Evolutionary conservation across 2,797 vertebrate genomes (phyloP).

Genomic region (Tarsius wallacei): DNA sequence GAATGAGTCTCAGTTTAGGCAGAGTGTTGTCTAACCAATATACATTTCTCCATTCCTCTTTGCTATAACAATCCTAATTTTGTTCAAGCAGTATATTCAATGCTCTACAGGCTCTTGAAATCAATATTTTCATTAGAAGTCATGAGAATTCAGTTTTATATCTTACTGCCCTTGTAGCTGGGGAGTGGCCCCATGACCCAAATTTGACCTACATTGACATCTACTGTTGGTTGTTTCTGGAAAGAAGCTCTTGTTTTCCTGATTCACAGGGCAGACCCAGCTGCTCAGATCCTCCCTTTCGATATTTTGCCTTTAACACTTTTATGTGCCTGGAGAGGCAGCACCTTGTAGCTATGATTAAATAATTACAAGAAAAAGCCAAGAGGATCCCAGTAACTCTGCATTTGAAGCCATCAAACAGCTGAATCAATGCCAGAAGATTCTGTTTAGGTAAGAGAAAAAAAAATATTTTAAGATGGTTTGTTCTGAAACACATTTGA

Average conservation of each 20-base stretch:
- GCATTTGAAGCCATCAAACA: not conserved
- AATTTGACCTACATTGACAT: not conserved
- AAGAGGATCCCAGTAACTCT: not conserved
- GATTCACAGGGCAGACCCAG: not conserved
- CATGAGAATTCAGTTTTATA: not conserved
- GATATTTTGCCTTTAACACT: not conserved
- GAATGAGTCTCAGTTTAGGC: too few relatives aligned
- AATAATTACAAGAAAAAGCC: not conserved
- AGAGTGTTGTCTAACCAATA: too few relatives aligned
- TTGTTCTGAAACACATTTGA: too few relatives aligned
- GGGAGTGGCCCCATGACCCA: not conserved
- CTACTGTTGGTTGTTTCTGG: not conserved
- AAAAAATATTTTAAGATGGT: too few relatives aligned
- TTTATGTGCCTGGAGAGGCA: not conserved
- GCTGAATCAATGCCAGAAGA: not conserved
- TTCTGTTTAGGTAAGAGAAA: not conserved
- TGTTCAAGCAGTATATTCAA: too few relatives aligned
- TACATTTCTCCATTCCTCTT: too few relatives aligned
- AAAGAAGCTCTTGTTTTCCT: not conserved
- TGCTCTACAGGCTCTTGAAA: too few relatives aligned
- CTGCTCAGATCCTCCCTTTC: not conserved
- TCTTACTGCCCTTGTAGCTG: not conserved
- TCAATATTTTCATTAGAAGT: not conserved
- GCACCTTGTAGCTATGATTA: not conserved
- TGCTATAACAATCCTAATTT: too few relatives aligned